Conservation (phyloP, 2,797 vertebrate genomes). For the Selene dorsalis region DNA sequence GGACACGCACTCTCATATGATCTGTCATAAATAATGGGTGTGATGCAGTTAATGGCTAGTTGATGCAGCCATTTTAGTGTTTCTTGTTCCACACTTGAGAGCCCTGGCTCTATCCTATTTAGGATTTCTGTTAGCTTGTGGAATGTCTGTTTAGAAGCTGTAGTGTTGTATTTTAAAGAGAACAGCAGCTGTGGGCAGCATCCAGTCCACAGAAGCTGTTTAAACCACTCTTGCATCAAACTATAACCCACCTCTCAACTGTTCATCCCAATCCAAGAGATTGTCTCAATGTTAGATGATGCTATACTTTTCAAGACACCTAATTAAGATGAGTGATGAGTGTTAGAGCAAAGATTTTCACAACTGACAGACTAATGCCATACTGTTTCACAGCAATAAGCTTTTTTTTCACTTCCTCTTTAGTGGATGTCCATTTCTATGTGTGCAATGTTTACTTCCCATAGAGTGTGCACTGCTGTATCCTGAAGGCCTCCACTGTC, state of each 20-base stretch:
- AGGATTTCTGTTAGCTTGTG: not conserved
- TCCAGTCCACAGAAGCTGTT: not conserved
- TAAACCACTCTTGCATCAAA: not conserved
- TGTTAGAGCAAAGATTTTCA: conserved; percentile 6
- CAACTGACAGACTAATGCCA: conserved; percentile 39
- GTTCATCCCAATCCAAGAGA: not conserved
- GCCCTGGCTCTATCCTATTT: not conserved
- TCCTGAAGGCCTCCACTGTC: conserved; percentile 50
- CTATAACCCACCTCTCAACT: conserved; percentile 12
- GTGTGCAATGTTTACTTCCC: conserved; percentile 11
- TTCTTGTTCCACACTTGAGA: not conserved
- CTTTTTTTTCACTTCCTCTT: conserved; percentile 32
- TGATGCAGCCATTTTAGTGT: not conserved
- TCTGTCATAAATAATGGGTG: not conserved
- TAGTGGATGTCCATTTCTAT: not conserved
- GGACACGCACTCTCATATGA: not conserved
- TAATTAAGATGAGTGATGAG: conserved; percentile 33
- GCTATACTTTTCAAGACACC: conserved; percentile 4
- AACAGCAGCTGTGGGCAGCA: conserved; percentile 10
- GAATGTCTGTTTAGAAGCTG: not conserved
- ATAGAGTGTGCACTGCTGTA: not conserved
- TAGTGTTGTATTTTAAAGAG: not conserved
- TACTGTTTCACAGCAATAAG: conserved; percentile 2
- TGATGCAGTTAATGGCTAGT: not conserved
- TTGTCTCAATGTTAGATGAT: not conserved